Conservation (phyloP, 2,797 vertebrate species). For the Phoebastria nigripes region DNA sequence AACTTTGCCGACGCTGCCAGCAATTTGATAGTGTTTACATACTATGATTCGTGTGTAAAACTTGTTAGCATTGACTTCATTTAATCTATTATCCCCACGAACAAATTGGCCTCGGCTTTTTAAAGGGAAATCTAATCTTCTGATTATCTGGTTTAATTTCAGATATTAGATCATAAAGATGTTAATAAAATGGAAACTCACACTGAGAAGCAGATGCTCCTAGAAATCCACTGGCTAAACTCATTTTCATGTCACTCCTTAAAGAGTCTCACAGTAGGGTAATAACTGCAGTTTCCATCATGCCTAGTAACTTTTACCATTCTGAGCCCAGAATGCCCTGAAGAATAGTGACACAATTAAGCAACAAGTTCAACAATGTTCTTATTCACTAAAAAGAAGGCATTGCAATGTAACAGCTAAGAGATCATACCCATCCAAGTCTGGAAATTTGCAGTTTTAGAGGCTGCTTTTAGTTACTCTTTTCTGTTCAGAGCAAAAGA, state of each 20-base stretch:
- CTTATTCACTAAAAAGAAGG: neutral
- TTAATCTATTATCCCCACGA: conserved; percentile 1
- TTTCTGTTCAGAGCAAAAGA: neutral
- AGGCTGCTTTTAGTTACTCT: neutral
- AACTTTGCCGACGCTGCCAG: neutral
- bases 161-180: neutral
- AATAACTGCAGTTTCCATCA: neutral
- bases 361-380: neutral
- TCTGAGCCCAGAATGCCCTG: neutral
- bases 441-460: neutral
- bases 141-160: neutral
- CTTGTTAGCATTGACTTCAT: neutral
- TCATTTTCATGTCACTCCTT: neutral
- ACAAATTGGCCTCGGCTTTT: neutral
- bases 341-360: neutral
- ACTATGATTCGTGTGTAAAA: neutral
- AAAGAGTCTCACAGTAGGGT: neutral
- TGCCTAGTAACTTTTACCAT: neutral
- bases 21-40: neutral
- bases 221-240: neutral
- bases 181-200: neutral
- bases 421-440: neutral
- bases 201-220: neutral
- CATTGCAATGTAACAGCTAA: neutral
- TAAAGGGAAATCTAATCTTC: conserved; percentile 12